Evolutionary conservation across 2,888 invertebrate species (phyloP).

Genomic region (Cryptus viduatorius): DNA sequence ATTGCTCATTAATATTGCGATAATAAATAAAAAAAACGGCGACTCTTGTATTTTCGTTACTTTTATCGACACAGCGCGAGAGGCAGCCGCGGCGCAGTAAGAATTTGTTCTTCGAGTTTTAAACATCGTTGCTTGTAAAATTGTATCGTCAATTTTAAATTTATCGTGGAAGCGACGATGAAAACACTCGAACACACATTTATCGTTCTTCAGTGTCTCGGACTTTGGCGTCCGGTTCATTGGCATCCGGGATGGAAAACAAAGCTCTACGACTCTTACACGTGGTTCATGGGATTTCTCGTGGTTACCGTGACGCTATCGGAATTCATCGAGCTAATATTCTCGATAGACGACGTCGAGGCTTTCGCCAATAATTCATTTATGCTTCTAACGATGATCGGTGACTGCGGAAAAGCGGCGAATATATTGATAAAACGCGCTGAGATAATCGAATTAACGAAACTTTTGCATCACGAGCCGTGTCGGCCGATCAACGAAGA

Average conservation of each 20-base stretch:
- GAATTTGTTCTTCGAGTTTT: background rate
- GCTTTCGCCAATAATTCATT: slow-evolving; percentile 51
- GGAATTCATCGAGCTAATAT: slow-evolving; percentile 32
- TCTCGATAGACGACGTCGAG: slow-evolving; percentile 14
- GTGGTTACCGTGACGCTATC: slow-evolving; percentile 34
- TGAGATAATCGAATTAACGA: slow-evolving; percentile 21
- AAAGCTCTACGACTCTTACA: slow-evolving; percentile 37
- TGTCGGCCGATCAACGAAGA: slow-evolving; percentile 20
- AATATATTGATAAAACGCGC: slow-evolving; percentile 43
- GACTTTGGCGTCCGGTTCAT: slow-evolving; percentile 51
- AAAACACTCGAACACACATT: background rate
- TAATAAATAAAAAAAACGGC: no score
- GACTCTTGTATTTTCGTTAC: background rate
- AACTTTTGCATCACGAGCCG: slow-evolving; percentile 18
- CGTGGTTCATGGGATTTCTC: slow-evolving; percentile 23
- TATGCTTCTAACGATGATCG: slow-evolving; percentile 49
- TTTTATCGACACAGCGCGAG: background rate
- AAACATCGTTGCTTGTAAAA: background rate
- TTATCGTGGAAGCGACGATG: background rate
- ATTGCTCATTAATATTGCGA: no score
- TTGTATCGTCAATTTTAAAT: background rate
- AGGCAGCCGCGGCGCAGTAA: background rate
- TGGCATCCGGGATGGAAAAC: slow-evolving; percentile 45
- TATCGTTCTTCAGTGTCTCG: slow-evolving; percentile 18
- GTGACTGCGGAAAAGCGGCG: slow-evolving; percentile 50